Percentiles rank a stretch among this genome's conserved stretches.
Evolutionary conservation across 1,140 invertebrate species (phyloP).

Genomic region (Oppia nitens): DNA sequence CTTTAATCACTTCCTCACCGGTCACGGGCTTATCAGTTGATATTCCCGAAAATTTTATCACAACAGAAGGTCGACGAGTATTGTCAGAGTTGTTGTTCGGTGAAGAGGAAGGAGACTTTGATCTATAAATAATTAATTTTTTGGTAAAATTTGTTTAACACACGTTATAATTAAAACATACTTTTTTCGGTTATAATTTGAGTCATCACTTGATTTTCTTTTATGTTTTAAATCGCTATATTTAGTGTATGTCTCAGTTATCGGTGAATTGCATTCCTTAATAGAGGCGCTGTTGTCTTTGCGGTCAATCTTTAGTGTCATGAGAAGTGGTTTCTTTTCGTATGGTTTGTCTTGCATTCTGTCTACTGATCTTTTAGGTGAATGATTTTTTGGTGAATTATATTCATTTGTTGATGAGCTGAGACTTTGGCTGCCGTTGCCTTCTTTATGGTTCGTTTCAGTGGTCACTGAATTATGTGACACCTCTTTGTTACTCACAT

Average conservation of each 20-base stretch:
- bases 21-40: not conserved
- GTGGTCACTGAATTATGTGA: not conserved
- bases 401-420: not conserved
- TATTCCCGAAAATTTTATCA: not conserved
- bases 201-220: constrained; percentile 2
- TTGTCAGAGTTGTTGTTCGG: not conserved
- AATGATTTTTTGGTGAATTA: not conserved
- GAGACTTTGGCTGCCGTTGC: not conserved
- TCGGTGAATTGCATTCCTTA: not conserved
- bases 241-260: constrained; percentile 6
- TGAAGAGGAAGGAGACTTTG: not conserved
- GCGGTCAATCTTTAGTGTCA: constrained; percentile 9
- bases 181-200: constrained; percentile 9
- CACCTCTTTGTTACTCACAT: not conserved
- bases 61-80: not conserved
- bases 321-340: constrained; percentile 5
- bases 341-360: not conserved
- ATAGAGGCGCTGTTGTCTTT: constrained; percentile 8
- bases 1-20: not conserved
- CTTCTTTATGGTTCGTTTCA: not conserved
- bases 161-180: constrained; percentile 6
- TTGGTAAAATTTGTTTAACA: not conserved
- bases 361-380: not conserved
- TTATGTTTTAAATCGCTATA: constrained; percentile 5
- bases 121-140: not conserved